A percentile compares a stretch with the other conserved stretches of the same genome.
phyloP scores from a whole-genome alignment of 64 coral and sea anemone species.

The Stylophora pistillata region DNA sequence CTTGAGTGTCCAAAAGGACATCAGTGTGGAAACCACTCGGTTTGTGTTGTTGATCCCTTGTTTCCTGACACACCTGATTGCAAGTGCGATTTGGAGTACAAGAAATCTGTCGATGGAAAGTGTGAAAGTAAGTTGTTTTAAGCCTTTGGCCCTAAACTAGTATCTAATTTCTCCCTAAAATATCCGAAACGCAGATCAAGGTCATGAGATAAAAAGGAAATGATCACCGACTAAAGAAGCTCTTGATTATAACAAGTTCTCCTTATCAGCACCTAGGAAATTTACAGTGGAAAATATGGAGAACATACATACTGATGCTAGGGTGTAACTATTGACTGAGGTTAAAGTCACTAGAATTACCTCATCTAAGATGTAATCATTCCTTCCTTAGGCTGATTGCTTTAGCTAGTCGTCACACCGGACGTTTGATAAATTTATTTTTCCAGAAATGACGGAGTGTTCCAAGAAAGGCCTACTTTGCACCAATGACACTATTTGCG shows the following conservation, averaged over 20 bases:
- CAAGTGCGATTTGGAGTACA: background rate
- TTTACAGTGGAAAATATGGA: too few relatives aligned
- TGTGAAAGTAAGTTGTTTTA: background rate
- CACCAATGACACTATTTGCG: background rate
- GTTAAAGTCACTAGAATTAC: too few relatives aligned
- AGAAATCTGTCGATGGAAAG: background rate
- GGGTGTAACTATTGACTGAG: too few relatives aligned
- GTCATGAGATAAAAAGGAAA: too few relatives aligned
- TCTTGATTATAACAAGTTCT: too few relatives aligned
- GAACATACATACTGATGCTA: too few relatives aligned
- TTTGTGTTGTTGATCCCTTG: background rate
- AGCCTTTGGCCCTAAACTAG: background rate
- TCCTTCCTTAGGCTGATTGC: too few relatives aligned
- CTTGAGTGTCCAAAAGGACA: background rate
- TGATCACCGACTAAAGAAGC: too few relatives aligned
- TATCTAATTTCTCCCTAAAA: too few relatives aligned
- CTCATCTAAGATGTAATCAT: too few relatives aligned
- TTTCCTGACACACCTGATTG: background rate
- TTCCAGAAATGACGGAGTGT: slow-evolving; percentile 29
- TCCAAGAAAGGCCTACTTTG: slow-evolving; percentile 1
- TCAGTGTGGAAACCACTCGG: background rate
- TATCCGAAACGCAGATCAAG: too few relatives aligned
- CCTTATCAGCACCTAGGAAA: too few relatives aligned
- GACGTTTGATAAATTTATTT: background rate
- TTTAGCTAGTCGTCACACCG: background rate